Evolutionary conservation across 2,797 vertebrate species (phyloP).

Genomic region (Sphenodon punctatus): DNA sequence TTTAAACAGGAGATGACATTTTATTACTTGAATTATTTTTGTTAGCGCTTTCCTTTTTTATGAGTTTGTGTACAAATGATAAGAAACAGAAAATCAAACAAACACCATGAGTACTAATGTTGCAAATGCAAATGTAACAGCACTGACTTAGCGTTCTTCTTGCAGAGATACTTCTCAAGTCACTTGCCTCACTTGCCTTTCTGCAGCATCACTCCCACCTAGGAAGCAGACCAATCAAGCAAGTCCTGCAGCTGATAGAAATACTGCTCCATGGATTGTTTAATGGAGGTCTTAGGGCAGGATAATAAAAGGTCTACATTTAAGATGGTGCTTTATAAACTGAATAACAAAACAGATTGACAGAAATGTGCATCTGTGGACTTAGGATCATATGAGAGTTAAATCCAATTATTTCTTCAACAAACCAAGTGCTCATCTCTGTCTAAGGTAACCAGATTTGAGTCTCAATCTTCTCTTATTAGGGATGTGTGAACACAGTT

Average conservation of each 20-base stretch:
- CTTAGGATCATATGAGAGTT: not conserved
- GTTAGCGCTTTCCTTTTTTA: constrained; percentile 10
- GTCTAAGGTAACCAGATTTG: not conserved
- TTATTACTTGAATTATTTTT: constrained; percentile 30
- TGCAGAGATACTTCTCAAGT: not conserved
- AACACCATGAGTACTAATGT: not conserved
- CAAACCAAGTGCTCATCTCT: not conserved
- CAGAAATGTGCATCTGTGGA: not conserved
- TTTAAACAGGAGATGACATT: constrained; percentile 55
- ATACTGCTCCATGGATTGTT: not conserved
- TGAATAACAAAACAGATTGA: not conserved
- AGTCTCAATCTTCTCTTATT: not conserved
- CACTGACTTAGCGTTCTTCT: too few relatives aligned
- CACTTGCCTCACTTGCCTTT: not conserved
- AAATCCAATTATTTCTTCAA: not conserved
- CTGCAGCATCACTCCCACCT: not conserved
- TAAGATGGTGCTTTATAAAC: not conserved
- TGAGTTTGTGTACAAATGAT: not conserved
- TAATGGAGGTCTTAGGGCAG: not conserved
- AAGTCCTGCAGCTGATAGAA: not conserved
- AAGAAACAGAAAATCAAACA: not conserved
- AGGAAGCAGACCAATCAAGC: not conserved
- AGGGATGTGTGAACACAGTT: too few relatives aligned
- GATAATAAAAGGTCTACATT: not conserved
- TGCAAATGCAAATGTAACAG: too few relatives aligned